Evolutionary conservation across 2,113 vertebrate genomes (phyloP).

Genomic region (Lophius piscatorius): DNA sequence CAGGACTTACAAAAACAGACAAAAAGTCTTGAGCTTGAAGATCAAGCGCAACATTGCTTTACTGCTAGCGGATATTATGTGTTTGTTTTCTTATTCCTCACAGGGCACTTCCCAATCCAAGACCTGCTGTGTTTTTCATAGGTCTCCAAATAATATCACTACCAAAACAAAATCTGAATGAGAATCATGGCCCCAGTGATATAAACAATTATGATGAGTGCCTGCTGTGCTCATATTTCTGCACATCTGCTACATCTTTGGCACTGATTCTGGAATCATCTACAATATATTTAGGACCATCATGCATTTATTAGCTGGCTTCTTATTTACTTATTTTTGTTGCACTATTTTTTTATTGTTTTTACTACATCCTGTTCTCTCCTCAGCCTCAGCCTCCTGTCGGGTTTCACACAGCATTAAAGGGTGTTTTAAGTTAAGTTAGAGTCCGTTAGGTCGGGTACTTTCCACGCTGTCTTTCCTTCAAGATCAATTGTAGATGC

Average conservation of each 20-base stretch:
- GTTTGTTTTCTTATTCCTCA: too few species aligned
- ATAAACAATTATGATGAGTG: background rate
- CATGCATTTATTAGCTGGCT: constrained; percentile 14
- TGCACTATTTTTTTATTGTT: constrained; percentile 61
- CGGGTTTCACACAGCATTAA: constrained; percentile 15
- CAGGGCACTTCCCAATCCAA: background rate
- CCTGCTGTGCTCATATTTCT: constrained; percentile 7
- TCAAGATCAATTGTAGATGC: constrained; percentile 29
- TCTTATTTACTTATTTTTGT: constrained; percentile 40
- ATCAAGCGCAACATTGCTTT: too few species aligned
- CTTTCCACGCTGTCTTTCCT: constrained; percentile 49
- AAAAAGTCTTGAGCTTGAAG: background rate
- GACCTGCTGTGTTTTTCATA: background rate
- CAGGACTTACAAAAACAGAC: too few species aligned
- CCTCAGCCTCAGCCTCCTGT: constrained; percentile 8
- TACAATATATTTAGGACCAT: background rate
- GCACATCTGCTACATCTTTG: background rate
- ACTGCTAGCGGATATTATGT: too few species aligned
- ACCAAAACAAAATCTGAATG: too few species aligned
- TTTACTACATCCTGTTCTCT: constrained; percentile 52
- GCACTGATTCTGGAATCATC: background rate
- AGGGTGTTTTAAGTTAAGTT: constrained; percentile 7
- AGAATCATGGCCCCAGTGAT: background rate
- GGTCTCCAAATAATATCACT: background rate
- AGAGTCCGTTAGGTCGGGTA: constrained; percentile 45